These are phyloP conservation scores for Orientallactaga bullata DNA, from an alignment of 2,113 vertebrate genomes.

Conservation along the genomic window DNA sequence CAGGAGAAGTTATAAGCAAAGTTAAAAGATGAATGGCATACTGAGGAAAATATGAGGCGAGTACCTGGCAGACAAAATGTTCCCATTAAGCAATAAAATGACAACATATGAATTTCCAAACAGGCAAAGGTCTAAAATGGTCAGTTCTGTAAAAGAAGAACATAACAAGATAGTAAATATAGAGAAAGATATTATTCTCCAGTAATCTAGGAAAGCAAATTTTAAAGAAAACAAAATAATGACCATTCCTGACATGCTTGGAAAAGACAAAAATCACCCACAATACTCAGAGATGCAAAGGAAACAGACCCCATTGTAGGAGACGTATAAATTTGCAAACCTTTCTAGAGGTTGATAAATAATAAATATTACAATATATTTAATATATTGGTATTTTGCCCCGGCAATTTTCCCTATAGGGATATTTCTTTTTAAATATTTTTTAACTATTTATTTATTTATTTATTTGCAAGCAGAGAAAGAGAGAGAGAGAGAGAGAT, in stretches of 20 bases:
- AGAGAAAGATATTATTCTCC: background rate
- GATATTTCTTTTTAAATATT: background rate
- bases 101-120: slow-evolving; percentile 23
- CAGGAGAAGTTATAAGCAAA: slow-evolving; percentile 20
- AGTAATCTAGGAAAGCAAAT: background rate
- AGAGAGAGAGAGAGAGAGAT: no score
- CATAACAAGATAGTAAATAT: background rate
- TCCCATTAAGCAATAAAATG: slow-evolving; percentile 1
- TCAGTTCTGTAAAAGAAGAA: slow-evolving; percentile 30
- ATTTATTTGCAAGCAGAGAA: no score
- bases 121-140: background rate
- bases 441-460: no score
- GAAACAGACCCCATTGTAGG: background rate
- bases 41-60: slow-evolving; percentile 5
- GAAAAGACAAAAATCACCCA: background rate
- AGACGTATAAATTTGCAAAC: background rate
- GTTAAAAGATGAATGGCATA: slow-evolving; percentile 52
- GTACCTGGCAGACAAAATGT: slow-evolving; percentile 37
- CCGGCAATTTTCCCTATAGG: background rate
- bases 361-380: background rate
- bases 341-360: background rate
- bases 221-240: slow-evolving; percentile 18
- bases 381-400: background rate
- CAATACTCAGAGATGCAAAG: background rate
- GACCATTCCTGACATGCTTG: background rate